Base-by-base conservation (phyloP, 2,113 vertebrate species). In the Silurus asotus region DNA sequence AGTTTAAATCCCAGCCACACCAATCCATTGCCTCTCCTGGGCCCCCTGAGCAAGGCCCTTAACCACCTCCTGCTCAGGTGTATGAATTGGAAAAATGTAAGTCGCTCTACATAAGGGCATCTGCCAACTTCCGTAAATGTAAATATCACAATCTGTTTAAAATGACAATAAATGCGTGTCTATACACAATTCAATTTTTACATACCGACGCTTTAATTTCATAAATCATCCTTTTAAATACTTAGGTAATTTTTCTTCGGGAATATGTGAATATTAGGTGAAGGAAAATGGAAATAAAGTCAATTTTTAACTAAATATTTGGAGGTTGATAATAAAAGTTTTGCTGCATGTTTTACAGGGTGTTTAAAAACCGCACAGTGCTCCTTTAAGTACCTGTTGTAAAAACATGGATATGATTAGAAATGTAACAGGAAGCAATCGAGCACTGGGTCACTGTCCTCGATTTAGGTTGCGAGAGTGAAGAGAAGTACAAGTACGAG, bases 401-500 rank as follows among this genome's bases (percentile, higher is more conserved):
- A 48, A n/a, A 85, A 53, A 25, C 5, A n/a, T 78, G 72, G 37
- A 56, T 56, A 37, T 37, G 25, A 45, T 56, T 65, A 64, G n/a
- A 17, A 64, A 20, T 28, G 37, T 28, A 59, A 59, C 45, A 56
- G 37, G 23, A 83, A 74, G 1, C 20, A 61, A 15, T 28, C 58
- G 70, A 3, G 37, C 9, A 55, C 15, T 53, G 23, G 9, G 23
- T 45, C 74, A 28, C 17, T 17, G n/a, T 25, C 23, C 10, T 61
- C 17, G 14, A 37, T 64, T 25, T 78, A 84, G 56, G 61, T 83
- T 15, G 80, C 72, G 1, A 88, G 82, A 62, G 85, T 90, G 76
- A 91, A 90, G 28, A 91, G 80, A 45, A 91, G 83, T 14, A 89
- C 79, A 1, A 92, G 86, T 23, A 87, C 81, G 0, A 86, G 17